A percentile compares a stretch with the other conserved stretches of the same genome.
These are phyloP conservation scores for Chelonoidis abingdonii DNA, from an alignment of 2,113 vertebrate genomes.

Conservation along the genomic window DNA sequence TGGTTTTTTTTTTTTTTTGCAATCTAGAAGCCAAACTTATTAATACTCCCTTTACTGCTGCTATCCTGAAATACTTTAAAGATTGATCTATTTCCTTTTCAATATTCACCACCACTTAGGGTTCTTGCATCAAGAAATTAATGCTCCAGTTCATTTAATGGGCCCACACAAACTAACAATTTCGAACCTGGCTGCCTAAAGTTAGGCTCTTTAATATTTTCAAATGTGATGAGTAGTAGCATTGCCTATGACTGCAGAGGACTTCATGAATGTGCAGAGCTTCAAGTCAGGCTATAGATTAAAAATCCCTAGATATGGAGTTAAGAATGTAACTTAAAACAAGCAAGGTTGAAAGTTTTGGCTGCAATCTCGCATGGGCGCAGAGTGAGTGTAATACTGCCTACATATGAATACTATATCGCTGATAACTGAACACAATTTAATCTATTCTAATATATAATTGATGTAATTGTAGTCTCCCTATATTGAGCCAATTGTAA, in stretches of 20 bases:
- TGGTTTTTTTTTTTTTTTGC: not conserved
- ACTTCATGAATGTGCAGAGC: not conserved
- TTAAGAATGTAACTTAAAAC: not conserved
- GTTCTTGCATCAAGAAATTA: not conserved
- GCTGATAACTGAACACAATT: not conserved
- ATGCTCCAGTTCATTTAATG: not conserved
- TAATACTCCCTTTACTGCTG: not conserved
- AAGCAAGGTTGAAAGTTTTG: not conserved
- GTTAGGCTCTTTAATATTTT: not conserved
- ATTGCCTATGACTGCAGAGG: not conserved
- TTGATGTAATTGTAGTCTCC: not conserved
- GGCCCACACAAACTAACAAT: not conserved
- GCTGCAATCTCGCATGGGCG: not conserved
- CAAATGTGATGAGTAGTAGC: not conserved
- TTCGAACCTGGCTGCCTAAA: not conserved
- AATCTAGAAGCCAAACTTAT: not conserved
- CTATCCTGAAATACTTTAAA: not conserved
- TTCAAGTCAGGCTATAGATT: not conserved
- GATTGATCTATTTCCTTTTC: not conserved
- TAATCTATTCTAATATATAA: not conserved
- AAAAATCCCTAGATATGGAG: not conserved
- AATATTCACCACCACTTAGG: not conserved
- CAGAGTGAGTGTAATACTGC: not conserved
- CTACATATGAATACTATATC: not conserved
- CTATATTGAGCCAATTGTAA: not conserved